Evolutionary conservation across 1,140 invertebrate genomes (phyloP), one percentile per base, ranked within the genome.

Genomic region (Lasaia peninsularis): DNA sequence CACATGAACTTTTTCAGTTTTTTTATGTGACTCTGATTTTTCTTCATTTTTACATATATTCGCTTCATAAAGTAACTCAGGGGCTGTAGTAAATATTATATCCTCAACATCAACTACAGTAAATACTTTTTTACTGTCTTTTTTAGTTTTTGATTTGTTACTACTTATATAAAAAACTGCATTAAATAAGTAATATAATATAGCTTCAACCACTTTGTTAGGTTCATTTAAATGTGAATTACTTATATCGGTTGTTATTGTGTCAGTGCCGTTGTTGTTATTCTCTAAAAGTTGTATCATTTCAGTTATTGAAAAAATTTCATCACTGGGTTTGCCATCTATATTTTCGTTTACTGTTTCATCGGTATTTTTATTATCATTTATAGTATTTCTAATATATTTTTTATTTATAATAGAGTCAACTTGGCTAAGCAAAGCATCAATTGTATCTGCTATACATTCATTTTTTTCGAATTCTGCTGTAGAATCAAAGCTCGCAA

Each of bases 391-490:
- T 18, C n/a, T 48, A 9, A 21, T 20, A 21, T 2, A 20, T 21
- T 48, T 48, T 24, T n/a, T 4, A 48, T 21, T n/a, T 20, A 55
- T 63, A 67, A 56, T 52, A 18, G 7, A 11, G 48, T 73, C 56
- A 28, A 85, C 71, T 52, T 48, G 75, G 14, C 66, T 68, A 3
- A 85, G 59, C 16, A 85, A 62, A 21, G 40, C 40, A 53, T 53
- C 54, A 20, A 88, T 51, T 18, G 85, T 53, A 11, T 88, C 81
- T 8, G 75, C 66, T 12, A 88, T 69, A 1, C 67, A 24, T 77
- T 88, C 85, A 28, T 77, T 67, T 67, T 83, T 86, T 58, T 88
- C 85, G 63, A 86, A 88, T 68, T 88, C 85, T 9, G 61, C 67
- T 4, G 74, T 85, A 0, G 85, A 84, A 73, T 88, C 66, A 11